Conservation (phyloP, 30 jellyfish, hydroid and myxozoan species). For the Aurelia sp. region DNA sequence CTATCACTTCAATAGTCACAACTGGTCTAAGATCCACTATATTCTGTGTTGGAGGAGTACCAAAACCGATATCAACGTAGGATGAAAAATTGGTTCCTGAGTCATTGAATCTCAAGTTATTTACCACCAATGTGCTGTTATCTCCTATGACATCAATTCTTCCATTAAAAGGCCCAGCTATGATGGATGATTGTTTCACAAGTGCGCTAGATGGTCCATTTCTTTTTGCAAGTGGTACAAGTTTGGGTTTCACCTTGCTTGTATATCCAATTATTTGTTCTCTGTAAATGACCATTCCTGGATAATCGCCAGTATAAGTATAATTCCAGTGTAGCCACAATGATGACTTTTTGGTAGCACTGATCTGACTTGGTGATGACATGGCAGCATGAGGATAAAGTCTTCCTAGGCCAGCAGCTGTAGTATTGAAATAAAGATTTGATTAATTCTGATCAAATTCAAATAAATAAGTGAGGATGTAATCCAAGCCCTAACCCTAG, state of each 20-base stretch:
- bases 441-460: no score
- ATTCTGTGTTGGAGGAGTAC: no score
- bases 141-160: background rate
- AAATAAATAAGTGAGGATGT: no score
- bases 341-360: background rate
- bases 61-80: background rate
- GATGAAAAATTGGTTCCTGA: background rate
- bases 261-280: background rate
- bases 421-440: no score
- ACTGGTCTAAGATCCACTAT: no score
- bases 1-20: no score
- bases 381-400: background rate
- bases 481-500: no score
- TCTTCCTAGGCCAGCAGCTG: no score
- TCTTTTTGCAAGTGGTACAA: background rate
- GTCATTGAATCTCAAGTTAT: slow-evolving; percentile 8
- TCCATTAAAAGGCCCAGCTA: background rate
- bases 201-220: background rate
- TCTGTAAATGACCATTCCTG: background rate
- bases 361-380: slow-evolving; percentile 14
- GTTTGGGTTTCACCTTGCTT: background rate
- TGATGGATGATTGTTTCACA: background rate
- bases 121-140: slow-evolving; percentile 10
- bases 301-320: background rate
- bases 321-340: slow-evolving; percentile 25